Conservation (phyloP, 2,888 invertebrate genomes). For the Dysmachus trigonus region DNA sequence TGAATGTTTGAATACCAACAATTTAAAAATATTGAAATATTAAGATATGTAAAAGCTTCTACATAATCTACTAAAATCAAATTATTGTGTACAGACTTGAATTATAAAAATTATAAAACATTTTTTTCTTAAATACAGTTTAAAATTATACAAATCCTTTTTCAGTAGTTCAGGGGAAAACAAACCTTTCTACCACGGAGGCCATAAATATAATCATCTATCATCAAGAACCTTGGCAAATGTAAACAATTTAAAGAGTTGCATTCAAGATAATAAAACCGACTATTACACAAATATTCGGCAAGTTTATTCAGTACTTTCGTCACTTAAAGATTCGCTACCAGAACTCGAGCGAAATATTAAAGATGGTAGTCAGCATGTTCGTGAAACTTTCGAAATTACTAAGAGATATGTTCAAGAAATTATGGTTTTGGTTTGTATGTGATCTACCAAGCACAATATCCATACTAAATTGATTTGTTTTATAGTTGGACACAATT, state of each 20-base stretch:
- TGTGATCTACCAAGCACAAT: conserved; percentile 60
- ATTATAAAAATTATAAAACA: too few relatives aligned
- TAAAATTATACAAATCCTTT: background rate
- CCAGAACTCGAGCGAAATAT: conserved; percentile 43
- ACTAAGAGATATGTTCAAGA: conserved; percentile 63
- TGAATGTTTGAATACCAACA: too few relatives aligned
- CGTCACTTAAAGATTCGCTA: conserved; percentile 44
- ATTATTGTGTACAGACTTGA: too few relatives aligned
- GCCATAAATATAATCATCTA: background rate
- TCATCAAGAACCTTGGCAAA: conserved; percentile 41
- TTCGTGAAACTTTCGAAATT: conserved; percentile 58
- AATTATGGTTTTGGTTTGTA: conserved; percentile 62
- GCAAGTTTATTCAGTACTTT: conserved; percentile 37
- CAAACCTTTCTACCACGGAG: background rate
- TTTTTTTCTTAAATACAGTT: background rate
- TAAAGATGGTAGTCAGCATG: conserved; percentile 12
- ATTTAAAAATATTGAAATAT: too few relatives aligned
- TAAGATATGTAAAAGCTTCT: too few relatives aligned
- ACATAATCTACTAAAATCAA: too few relatives aligned
- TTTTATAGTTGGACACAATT: conserved; percentile 43
- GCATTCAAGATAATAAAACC: conserved; percentile 35
- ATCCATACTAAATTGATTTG: conserved; percentile 57
- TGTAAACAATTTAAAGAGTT: conserved; percentile 17
- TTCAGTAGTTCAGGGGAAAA: background rate
- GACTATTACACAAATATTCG: conserved; percentile 38